Conservation (phyloP, 2,113 vertebrate genomes). For the Pomatostomus ruficeps region DNA sequence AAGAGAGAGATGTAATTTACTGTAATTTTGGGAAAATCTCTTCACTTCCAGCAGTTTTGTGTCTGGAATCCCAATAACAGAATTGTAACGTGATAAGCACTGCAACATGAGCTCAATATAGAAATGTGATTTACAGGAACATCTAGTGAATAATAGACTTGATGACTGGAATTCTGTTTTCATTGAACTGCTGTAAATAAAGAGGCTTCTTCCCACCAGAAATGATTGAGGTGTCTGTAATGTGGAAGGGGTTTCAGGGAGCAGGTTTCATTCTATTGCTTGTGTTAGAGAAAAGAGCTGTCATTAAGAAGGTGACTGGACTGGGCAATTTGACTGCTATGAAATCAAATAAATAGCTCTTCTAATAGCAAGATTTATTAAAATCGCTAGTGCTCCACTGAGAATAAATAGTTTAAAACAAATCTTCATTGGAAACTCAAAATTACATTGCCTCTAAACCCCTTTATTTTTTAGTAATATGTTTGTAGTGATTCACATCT, state of each 20-base stretch:
- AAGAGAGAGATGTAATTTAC: neutral
- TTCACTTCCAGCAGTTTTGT: neutral
- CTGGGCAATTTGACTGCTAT: neutral
- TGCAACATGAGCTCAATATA: neutral
- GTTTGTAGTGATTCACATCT: neutral
- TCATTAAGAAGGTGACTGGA: neutral
- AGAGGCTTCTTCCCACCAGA: neutral
- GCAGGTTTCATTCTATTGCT: neutral
- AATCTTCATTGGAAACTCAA: neutral
- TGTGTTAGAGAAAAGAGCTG: neutral
- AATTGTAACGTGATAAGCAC: neutral
- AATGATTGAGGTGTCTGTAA: neutral
- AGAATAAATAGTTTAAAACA: neutral
- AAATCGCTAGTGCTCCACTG: neutral
- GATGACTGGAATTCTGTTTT: conserved; percentile 28
- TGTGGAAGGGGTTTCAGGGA: neutral
- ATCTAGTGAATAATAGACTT: neutral
- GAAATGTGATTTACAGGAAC: conserved; percentile 6
- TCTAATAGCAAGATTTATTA: neutral
- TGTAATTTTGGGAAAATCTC: neutral
- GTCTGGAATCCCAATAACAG: neutral
- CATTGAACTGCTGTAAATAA: conserved; percentile 21
- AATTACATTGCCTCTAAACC: neutral
- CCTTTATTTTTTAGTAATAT: neutral
- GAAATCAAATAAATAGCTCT: neutral